Base-by-base conservation (phyloP, 2,888 invertebrate genomes). In the Ophioninae sp. region DNA sequence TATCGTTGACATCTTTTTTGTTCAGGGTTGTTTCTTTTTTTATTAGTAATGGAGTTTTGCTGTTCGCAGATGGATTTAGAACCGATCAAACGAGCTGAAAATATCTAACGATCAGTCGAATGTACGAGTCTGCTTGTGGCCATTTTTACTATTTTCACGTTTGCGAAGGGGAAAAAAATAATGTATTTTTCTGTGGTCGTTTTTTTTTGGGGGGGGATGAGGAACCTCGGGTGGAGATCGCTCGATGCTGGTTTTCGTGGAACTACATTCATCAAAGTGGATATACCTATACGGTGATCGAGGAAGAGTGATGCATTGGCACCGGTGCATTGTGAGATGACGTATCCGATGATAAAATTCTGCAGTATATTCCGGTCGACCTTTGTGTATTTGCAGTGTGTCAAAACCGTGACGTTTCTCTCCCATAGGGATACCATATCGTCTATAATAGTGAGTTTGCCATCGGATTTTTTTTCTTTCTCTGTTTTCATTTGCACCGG, bases 381-480 rank as follows among this genome's bases (percentile, higher is more conserved):
- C 44, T 68, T n/a, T 20, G 39, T 67, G 41, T 41, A 67, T 37
- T 67, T 39, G 39, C 39, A 41, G 67, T 67, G 39, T 41, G 39
- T 67, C 67, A 67, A 67, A 67, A 67, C 67, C 8, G 41, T 41
- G 41, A 67, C 67, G 22, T 67, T 67, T 67, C n/a, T 9, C 41
- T 67, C 23, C 67, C 67, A 67, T 39, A n/a, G 23, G 39, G 41
- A 67, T n/a, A 8, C 41, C 17, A 13, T 37, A 65, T 39, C 13
- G 20, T 39, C 65, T 65, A 41, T 39, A 17, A 37, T 65, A n/a
- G 65, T 39, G 20, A 37, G 23, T 63, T 63, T 63, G 20, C 2
- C 22, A 23, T 23, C 37, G 37, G 22, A 37, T 37, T 39, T 39
- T 20, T 17, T 65, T n/a, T 65, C 39, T 6, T n/a, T n/a, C 20